Conservation (phyloP, 2,888 invertebrate species). For the Nysson spinosus region DNA sequence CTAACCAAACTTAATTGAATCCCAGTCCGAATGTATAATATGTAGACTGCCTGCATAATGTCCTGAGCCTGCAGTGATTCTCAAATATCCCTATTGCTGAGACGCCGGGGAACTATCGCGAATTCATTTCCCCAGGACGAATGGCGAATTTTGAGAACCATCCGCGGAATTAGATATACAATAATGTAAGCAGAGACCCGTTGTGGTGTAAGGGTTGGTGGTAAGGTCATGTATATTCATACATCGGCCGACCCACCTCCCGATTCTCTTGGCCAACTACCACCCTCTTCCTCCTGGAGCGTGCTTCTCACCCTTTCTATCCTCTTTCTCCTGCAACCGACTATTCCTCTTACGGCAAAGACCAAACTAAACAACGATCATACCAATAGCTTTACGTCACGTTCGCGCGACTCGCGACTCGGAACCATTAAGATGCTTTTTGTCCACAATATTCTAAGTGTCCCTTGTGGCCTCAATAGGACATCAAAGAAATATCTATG, state of each 20-base stretch:
- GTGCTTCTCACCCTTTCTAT: slow-evolving; percentile 77
- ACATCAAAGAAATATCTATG: background rate
- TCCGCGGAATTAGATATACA: slow-evolving; percentile 77
- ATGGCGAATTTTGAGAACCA: slow-evolving; percentile 73
- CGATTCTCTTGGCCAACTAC: slow-evolving; percentile 68
- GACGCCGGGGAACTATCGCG: slow-evolving; percentile 12
- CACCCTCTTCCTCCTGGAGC: slow-evolving; percentile 64
- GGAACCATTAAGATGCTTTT: slow-evolving; percentile 53
- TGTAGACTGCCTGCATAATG: slow-evolving; percentile 78
- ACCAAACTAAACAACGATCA: slow-evolving; percentile 67
- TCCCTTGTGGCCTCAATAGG: slow-evolving; percentile 15
- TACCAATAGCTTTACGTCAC: slow-evolving; percentile 71
- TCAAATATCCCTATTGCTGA: slow-evolving; percentile 37
- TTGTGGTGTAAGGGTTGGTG: slow-evolving; percentile 76
- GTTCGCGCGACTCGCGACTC: slow-evolving; percentile 56
- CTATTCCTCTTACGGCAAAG: slow-evolving; percentile 42
- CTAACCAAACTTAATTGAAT: slow-evolving; percentile 78
- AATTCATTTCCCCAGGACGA: slow-evolving; percentile 5
- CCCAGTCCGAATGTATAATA: slow-evolving; percentile 78
- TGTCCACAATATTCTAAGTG: slow-evolving; percentile 42
- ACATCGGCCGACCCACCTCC: slow-evolving; percentile 76
- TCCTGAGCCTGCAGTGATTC: slow-evolving; percentile 72
- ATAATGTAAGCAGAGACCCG: slow-evolving; percentile 77
- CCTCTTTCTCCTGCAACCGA: slow-evolving; percentile 70
- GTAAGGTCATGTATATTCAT: slow-evolving; percentile 78